Base-by-base conservation (phyloP, 2,888 invertebrate species). In the Augiades crinisus region DNA sequence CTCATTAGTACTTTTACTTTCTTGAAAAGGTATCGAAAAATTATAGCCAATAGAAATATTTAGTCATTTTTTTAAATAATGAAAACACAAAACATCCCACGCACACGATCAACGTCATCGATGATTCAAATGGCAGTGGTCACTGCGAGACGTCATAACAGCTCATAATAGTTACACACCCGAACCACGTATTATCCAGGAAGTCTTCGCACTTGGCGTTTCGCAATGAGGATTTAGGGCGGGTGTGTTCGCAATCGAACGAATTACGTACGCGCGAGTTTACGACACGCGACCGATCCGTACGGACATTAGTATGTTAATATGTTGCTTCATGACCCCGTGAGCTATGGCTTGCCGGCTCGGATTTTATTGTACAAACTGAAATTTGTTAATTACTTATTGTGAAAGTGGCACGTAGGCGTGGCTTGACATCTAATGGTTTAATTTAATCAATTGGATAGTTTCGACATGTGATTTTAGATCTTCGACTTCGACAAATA, bases 171-270 rank as follows among this genome's bases (percentile, higher is more conserved):
- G 33, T 31, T 47, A 14, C 22, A 12, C 33, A 40, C 33, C 37
- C 37, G 12, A 49, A 33, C 33, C 31, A 47, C 47, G 47, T 47
- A 37, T 37, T 19, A 33, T 49, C 33, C 47, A 49, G 47, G 47
- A 49, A 49, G 47, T 33, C 1, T 36, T 14, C 34, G 13, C 17
- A 24, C 16, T 22, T 44, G 16, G 50, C 45, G 49, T 63, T 61
- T 61, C 54, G 59, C 50, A 59, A 61, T 38, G 47, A 58, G 43
- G 58, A 60, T 59, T 61, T 57, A 50, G 61, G 49, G 52, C 60
- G 53, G 49, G 33, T 38, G 12, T 52, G 47, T 40, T 54, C 36
- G 56, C 56, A 54, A 56, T 56, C 59, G 40, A 54, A 47, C 43
- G 47, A 40, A 57, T 61, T 61, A 56, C 55, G 57, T 53, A 52